Evolutionary conservation across 2,797 vertebrate species (phyloP), one percentile per base, ranked within the genome.

Genomic region (Ctenosaura bakeri): DNA sequence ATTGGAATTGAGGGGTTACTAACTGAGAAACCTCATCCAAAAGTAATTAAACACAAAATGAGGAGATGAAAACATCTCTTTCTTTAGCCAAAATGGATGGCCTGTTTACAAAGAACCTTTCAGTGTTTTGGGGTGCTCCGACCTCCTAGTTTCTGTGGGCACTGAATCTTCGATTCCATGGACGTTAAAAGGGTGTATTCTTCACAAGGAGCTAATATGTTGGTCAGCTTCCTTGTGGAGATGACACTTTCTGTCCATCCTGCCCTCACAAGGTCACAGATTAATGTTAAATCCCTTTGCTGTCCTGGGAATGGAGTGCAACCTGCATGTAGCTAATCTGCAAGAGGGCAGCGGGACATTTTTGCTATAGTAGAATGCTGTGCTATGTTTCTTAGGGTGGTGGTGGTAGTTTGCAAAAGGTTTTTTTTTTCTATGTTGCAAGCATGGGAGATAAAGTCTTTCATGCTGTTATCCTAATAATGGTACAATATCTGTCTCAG

Each of bases 251-350:
- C 2, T 24, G 22, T 32, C 26, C 6, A 3, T 46, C 4, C 26
- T 8, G 14, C 35, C 29, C 18, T 29, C 64, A 10, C 73, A 54
- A 74, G 54, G 35, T 62, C 24, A 59, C 9, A 56, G 80, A 62
- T 83, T 74, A 88, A 82, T 13, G 26, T 46, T 83, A 81, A 38
- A 32, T 26, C 52, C 38, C 26, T 38, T 13, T 42, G 52, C 71
- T 71, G 38, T 22, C 66, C 26, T 52, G 6, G 69, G 6, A 81
- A 14, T 18, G 2, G 6, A 81, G 26, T 18, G 2, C 62, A 76
- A n/a, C 69, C n/a, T 88, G 87, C 52, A 62, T 83, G 52, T 46
- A 83, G 24, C 35, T 76, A 83, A 88, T 46, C 69, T 9, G 0
- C 20, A 35, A 29, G 9, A 71, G 10, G 77, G 42, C 26, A 50